These are phyloP conservation scores for Opisthocomus hoazin DNA, from an alignment of 2,113 vertebrate genomes.

Conservation along the genomic window DNA sequence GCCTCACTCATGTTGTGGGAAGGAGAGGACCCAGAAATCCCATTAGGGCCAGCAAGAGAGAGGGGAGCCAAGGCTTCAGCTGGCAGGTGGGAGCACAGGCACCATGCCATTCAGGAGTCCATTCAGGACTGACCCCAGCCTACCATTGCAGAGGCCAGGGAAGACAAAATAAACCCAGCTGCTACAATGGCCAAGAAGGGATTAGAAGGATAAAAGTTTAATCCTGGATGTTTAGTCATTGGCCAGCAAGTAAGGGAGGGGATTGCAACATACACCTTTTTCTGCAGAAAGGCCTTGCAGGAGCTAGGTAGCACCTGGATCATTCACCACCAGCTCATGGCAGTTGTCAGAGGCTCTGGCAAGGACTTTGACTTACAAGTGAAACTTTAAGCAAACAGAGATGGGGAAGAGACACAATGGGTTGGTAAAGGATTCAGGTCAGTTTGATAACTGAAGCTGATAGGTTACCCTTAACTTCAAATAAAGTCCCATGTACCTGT, in stretches of 20 bases:
- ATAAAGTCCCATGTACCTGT: neutral
- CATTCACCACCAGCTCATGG: neutral
- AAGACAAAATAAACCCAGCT: neutral
- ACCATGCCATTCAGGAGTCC: neutral
- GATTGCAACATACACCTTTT: neutral
- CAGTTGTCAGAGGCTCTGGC: neutral
- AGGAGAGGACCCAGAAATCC: slow-evolving; percentile 2
- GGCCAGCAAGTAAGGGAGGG: neutral
- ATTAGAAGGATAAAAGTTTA: neutral
- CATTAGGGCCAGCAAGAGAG: neutral
- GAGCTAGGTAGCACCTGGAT: neutral
- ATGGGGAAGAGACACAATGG: rapidly evolving
- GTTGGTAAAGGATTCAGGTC: neutral
- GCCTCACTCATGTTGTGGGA: neutral
- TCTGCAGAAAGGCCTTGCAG: neutral
- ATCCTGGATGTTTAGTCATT: neutral
- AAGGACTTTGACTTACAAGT: neutral
- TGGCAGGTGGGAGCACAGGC: neutral
- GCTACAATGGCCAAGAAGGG: rapidly evolving
- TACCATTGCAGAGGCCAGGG: neutral
- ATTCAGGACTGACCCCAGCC: neutral
- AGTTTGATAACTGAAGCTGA: neutral
- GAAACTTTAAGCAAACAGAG: neutral
- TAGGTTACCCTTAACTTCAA: neutral
- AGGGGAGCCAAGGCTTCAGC: neutral